Evolutionary conservation across 2,888 invertebrate species (phyloP), one percentile per base, ranked within the genome.

Genomic region (Lithophane semibrunnea): DNA sequence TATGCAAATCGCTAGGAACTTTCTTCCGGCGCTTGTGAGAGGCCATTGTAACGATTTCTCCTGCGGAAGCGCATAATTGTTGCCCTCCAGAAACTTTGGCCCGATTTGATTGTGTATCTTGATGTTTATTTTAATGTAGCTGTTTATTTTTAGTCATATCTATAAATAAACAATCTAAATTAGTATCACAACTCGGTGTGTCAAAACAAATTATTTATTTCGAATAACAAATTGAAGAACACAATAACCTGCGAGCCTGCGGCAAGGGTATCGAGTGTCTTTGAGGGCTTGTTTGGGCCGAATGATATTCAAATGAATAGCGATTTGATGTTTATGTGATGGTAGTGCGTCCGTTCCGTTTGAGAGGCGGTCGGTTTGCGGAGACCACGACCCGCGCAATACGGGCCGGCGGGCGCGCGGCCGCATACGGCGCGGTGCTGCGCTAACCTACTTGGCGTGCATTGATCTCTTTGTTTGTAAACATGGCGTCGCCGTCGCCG

Each of bases 401-500:
- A 95, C 91, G 90, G 88, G 86, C 88, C 86, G 88, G 84, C 72
- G 82, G 92, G 86, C 88, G 85, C 86, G 87, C 88, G 83, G 83
- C 87, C 91, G 91, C 92, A 89, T 90, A 81, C 87, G 81, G 92
- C 92, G 90, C 91, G 90, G 88, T 89, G 92, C 92, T 93, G 94
- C 92, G 93, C 88, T 96, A 96, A 96, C 97, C 96, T 96, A 97
- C 96, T 96, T 97, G 91, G 92, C 93, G 97, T 92, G 90, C 97
- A 92, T 97, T 97, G 96, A 95, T 97, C 97, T 96, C 94, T 94
- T 96, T 97, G 97, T 97, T 97, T 96, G 95, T 96, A 97, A 97
- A 97, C 97, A 97, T 94, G 94, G 93, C 94, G 93, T 91, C 93
- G 92, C 87, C 89, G 91, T 87, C 90, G 90, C 86, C 89, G 90